Percentiles rank a stretch among this genome's conserved stretches.
These are phyloP conservation scores for Yoshiicerus persimilis DNA, from an alignment of 1,140 invertebrate species.

Conservation along the genomic window DNA sequence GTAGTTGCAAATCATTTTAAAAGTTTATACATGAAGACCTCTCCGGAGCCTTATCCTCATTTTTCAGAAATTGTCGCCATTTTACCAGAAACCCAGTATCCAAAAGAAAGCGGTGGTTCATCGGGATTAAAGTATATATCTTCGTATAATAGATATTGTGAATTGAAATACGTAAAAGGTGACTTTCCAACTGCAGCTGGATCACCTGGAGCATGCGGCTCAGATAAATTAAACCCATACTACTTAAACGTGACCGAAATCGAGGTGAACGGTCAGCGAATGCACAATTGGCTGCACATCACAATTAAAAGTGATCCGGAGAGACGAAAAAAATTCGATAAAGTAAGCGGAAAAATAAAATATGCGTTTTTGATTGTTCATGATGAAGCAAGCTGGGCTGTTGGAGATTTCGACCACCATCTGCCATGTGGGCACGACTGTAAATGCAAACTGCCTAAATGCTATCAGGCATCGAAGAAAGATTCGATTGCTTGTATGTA, in stretches of 20 bases:
- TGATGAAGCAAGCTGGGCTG: background rate
- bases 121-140: too few species aligned
- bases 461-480: background rate
- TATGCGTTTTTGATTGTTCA: background rate
- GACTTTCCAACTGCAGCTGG: background rate
- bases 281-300: background rate
- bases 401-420: background rate
- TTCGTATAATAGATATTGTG: background rate
- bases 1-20: too few species aligned
- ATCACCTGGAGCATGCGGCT: background rate
- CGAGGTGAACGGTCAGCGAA: background rate
- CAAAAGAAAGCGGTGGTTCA: too few species aligned
- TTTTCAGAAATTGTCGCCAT: too few species aligned
- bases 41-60: too few species aligned
- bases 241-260: background rate
- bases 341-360: background rate
- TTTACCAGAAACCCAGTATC: too few species aligned
- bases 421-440: background rate
- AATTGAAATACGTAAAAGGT: background rate
- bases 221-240: background rate
- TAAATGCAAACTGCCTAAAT: background rate
- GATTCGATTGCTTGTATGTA: background rate
- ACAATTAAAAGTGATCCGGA: background rate
- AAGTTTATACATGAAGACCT: too few species aligned
- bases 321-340: too few species aligned